Evolutionary conservation across 2,888 invertebrate species (phyloP).

Genomic region (Crepidodera aurea): DNA sequence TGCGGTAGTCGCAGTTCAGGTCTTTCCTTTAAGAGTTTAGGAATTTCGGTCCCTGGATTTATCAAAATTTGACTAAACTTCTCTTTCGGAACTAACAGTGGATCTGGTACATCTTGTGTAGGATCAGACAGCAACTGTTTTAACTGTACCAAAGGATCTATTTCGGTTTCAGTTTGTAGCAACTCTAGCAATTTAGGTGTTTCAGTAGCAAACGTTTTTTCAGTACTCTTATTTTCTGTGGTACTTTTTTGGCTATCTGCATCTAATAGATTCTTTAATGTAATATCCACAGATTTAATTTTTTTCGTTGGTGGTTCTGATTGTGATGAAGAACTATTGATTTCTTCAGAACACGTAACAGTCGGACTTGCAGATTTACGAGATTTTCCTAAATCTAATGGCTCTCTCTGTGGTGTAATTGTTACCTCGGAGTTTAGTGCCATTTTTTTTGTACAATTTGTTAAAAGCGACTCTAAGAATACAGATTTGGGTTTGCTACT

Average conservation of each 20-base stretch:
- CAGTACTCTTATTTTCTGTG: constrained; percentile 25
- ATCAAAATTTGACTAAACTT: constrained; percentile 74
- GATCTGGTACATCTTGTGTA: constrained; percentile 79
- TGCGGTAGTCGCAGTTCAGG: constrained; percentile 79
- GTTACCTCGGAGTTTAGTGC: constrained; percentile 66
- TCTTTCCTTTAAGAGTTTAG: constrained; percentile 73
- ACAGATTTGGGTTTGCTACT: constrained; percentile 60
- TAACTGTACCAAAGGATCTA: constrained; percentile 66
- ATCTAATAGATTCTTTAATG: constrained; percentile 64
- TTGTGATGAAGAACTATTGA: constrained; percentile 66
- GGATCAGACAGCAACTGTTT: constrained; percentile 76
- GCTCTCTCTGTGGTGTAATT: constrained; percentile 68
- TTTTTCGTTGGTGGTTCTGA: constrained; percentile 63
- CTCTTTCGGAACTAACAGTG: constrained; percentile 81
- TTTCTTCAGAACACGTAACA: constrained; percentile 78
- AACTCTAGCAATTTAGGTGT: constrained; percentile 61
- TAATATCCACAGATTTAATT: constrained; percentile 62
- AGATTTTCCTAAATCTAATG: constrained; percentile 73
- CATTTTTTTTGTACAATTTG: constrained; percentile 68
- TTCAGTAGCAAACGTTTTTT: constrained; percentile 42
- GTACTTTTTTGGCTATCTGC: constrained; percentile 55
- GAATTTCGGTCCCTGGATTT: constrained; percentile 80
- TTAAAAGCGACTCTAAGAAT: constrained; percentile 71
- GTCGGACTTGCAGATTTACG: constrained; percentile 76
- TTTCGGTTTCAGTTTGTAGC: constrained; percentile 63